Base-by-base conservation (phyloP, 2,113 vertebrate genomes). In the Apaloderma vittatum region DNA sequence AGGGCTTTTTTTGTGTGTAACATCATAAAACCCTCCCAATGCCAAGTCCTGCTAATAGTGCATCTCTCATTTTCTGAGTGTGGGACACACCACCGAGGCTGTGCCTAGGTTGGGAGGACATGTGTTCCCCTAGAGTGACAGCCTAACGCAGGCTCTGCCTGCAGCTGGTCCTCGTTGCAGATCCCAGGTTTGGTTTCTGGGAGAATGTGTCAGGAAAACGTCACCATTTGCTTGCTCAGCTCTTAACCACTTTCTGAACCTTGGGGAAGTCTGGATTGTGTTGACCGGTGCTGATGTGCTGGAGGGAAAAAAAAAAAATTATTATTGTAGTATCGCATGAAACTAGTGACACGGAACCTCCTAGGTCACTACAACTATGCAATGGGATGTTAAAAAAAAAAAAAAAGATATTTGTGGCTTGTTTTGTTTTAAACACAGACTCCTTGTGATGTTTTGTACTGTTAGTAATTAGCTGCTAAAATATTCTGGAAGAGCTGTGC, bases 331-430 rank as follows among this genome's bases (percentile, higher is more conserved):
- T 86, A 45, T 48, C 13, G 13, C 30, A 2, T 78, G 21, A 34
- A 76, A 30, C 16, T 12, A 15, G 13, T n/a, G n/a, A 40, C 16
- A 20, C 49, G 37, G 14, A 34, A n/a, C 43, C 71, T 74, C 59
- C 27, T 34, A 2, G 0, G 26, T 61, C 4, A 4, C 68, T 46
- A 1, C 9, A 45, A 6, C 52, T 40, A 8, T 5, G 1, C 55
- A 29, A 3, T 4, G 40, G 23, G 27, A 45, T 54, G 30, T 11
- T 59, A 1, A 40, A 1, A 40, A 48, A 18, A 14, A 3, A 43
- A 11, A 11, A 43, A 32, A 32, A 7, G 3, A 40, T 40, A 40
- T 40, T 63, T 49, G 30, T 68, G 34, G 37, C 36, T 37, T 40
- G 23, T 5, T 75, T 80, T 45, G 3, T 85, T 81, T 78, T 37